Evolutionary conservation across 23 tunicate species (phyloP).

Genomic region (Trididemnum nubilum): DNA sequence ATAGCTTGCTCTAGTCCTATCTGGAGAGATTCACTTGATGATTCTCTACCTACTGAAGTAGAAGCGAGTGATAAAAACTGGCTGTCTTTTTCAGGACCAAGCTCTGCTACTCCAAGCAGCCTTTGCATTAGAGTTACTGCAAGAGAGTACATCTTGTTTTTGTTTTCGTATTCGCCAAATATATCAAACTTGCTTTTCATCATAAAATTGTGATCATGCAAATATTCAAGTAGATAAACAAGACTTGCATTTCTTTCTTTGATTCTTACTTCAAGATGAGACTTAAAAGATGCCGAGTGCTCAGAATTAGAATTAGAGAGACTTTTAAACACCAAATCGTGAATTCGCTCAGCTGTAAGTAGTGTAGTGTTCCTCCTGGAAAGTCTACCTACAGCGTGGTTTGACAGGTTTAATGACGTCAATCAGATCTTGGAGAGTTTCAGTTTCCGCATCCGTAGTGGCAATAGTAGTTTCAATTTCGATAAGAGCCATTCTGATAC

Average conservation of each 20-base stretch:
- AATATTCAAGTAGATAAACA: conserved; percentile 40
- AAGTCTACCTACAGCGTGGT: conserved; percentile 47
- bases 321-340: conserved; percentile 40
- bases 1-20: conserved; percentile 50
- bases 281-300: conserved; percentile 35
- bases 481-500: conserved; percentile 65
- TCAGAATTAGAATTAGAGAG: conserved; percentile 48
- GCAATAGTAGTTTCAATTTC: conserved; percentile 43
- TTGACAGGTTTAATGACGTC: conserved; percentile 55
- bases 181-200: conserved; percentile 42
- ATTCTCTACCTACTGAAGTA: conserved; percentile 29
- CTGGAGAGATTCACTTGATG: conserved; percentile 39
- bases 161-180: conserved; percentile 56
- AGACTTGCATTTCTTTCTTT: conserved; percentile 47
- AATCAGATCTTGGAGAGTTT: conserved; percentile 42
- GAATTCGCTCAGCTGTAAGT: conserved; percentile 56
- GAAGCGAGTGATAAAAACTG: conserved; percentile 47
- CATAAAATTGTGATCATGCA: conserved; percentile 44
- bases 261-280: conserved; percentile 47
- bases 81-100: conserved; percentile 36
- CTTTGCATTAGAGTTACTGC: conserved; percentile 54
- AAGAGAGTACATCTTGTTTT: conserved; percentile 46
- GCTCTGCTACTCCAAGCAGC: conserved; percentile 39
- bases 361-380: conserved; percentile 44
- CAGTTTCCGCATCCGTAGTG: conserved; percentile 36